These are phyloP conservation scores for Axea sp. DNA, from an alignment of 2,888 invertebrate genomes.

Conservation along the genomic window DNA sequence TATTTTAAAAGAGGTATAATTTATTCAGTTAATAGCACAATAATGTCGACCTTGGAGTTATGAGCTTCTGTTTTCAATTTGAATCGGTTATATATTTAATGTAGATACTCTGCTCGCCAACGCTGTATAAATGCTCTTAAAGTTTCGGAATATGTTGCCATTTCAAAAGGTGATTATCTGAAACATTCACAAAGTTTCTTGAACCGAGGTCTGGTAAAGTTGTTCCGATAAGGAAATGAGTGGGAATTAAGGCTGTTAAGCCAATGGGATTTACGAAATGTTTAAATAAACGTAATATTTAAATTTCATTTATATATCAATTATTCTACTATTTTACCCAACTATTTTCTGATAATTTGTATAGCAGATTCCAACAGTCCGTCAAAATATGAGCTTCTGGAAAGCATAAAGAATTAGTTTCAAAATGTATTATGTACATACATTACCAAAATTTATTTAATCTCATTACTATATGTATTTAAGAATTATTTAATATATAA, in stretches of 20 bases:
- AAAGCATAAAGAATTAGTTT: too few species aligned
- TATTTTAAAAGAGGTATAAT: too few species aligned
- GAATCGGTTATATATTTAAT: too few species aligned
- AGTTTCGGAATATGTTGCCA: constrained; percentile 14
- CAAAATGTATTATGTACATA: too few species aligned
- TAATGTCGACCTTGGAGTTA: too few species aligned
- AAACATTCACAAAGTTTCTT: constrained; percentile 1
- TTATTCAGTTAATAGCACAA: too few species aligned
- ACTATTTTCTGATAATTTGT: constrained; percentile 65
- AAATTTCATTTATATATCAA: too few species aligned
- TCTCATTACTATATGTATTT: too few species aligned
- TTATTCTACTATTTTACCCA: constrained; percentile 30
- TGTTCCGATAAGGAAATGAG: constrained; percentile 65
- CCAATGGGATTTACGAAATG: constrained; percentile 61
- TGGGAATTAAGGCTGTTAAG: constrained; percentile 2
- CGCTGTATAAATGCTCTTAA: neutral
- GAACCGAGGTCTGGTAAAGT: constrained; percentile 1
- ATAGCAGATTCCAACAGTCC: constrained; percentile 66
- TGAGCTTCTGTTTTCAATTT: too few species aligned
- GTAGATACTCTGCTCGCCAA: constrained; percentile 1
- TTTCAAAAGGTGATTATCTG: constrained; percentile 12
- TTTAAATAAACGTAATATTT: too few species aligned
- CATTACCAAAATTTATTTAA: too few species aligned
- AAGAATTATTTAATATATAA: too few species aligned
- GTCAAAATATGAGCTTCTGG: constrained; percentile 12